Base-by-base conservation (phyloP, 2,888 invertebrate species). In the Euproctis similis region DNA sequence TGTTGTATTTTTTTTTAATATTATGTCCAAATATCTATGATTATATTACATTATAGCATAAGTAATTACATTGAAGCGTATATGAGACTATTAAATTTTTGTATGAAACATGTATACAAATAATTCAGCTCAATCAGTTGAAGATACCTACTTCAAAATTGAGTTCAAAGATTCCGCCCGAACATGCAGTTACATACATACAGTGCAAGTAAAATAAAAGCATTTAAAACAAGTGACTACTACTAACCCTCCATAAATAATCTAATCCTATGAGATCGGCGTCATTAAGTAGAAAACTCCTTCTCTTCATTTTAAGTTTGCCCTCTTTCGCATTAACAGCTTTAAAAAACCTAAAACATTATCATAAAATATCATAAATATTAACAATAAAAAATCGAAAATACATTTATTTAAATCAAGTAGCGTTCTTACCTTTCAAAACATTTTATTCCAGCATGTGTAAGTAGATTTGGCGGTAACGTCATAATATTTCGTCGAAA, bases 301-400 rank as follows among this genome's bases (percentile, higher is more conserved):
- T 89, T 61, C 95, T 87, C 69, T 95, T 96, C 37, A 92, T 87
- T 70, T 95, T 92, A 34, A 98, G 81, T 82, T 97, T 97, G 40
- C 94, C 94, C 76, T 96, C 96, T 81, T 97, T 97, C 38, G 92
- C 90, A 82, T 98, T 98, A 11, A 98, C 97, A 36, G 95, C 94
- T 85, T 94, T 94, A 77, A 96, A 96, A 85, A 96, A 96, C 53
- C 94, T 88, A 66, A 4, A 39, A 71, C n/a, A n/a, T n/a, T n/a
- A n/a, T n/a, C n/a, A 7, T 7, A 6, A 25, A 10, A 16, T n/a
- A 4, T 17, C n/a, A n/a, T n/a, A n/a, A n/a, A n/a, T n/a, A n/a
- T n/a, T n/a, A n/a, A n/a, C n/a, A n/a, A n/a, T n/a, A n/a, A n/a
- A n/a, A n/a, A n/a, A n/a, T n/a, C 19, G 7, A 19, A 19, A 7